phyloP scores from a whole-genome alignment of 2,888 invertebrate species.

The Spicauda simplicius region DNA sequence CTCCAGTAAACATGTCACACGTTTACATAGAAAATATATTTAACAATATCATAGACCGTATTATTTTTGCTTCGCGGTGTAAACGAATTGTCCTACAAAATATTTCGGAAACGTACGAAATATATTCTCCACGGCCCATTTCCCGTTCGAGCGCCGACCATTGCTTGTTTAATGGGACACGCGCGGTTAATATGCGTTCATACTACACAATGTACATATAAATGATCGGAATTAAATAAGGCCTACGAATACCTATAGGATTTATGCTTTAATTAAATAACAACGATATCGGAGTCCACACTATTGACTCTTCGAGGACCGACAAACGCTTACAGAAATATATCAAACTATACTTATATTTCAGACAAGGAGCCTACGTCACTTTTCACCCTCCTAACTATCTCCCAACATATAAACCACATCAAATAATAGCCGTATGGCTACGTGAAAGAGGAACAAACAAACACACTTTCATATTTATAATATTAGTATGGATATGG shows the following conservation, averaged over 20 bases:
- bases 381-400: too few relatives aligned
- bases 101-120: background rate
- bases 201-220: background rate
- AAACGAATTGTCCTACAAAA: conserved; percentile 9
- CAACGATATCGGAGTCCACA: background rate
- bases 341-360: too few relatives aligned
- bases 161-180: conserved; percentile 17
- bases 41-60: background rate
- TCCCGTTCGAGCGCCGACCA: conserved; percentile 3
- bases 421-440: too few relatives aligned
- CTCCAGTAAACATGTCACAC: background rate
- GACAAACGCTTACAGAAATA: too few relatives aligned
- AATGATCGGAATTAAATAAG: background rate
- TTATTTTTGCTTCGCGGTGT: background rate
- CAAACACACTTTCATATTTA: too few relatives aligned
- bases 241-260: background rate
- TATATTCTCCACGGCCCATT: conserved; percentile 18
- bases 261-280: background rate
- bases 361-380: too few relatives aligned
- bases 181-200: conserved; percentile 4
- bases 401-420: too few relatives aligned
- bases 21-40: background rate
- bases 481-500: too few relatives aligned
- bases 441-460: too few relatives aligned
- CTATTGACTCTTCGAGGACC: too few relatives aligned